Base-by-base conservation (phyloP, 2,888 invertebrate genomes). In the Ligdia adustata region DNA sequence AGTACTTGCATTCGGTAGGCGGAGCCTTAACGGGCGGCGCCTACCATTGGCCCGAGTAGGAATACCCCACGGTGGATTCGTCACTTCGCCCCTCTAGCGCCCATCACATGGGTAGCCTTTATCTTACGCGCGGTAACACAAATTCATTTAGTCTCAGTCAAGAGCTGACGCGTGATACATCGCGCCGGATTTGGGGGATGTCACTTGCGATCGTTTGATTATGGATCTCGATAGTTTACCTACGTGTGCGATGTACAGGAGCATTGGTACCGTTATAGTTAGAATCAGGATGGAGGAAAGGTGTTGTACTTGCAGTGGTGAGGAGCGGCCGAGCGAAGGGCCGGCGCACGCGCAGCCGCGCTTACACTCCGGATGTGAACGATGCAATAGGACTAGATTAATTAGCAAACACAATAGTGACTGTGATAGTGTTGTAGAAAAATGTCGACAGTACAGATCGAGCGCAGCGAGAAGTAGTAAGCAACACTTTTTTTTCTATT, bases 61-160 rank as follows among this genome's bases (percentile, higher is more conserved):
- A 63, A 70, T 74, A 67, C 72, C 78, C 77, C 72, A 64, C 62
- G 60, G 66, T 69, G 66, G 24, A 82, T 81, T 81, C 81, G 80
- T 69, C 69, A 72, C 64, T 64, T 62, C 74, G 34, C 81, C 82
- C 81, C 82, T 72, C 82, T 74, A 69, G 71, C 60, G 67, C n/a
- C n/a, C n/a, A n/a, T n/a, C n/a, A n/a, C n/a, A n/a, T n/a, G n/a
- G n/a, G 67, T 68, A 69, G 73, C 73, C 82, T 87, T 87, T 89
- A 89, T 86, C 82, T 82, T 82, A 67, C 78, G 82, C 78, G 78
- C 83, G 76, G 79, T 75, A 78, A 79, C 75, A 74, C 78, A 69
- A 74, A 76, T 75, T 75, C 77, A 82, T 83, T 89, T 86, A 90
- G 89, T 89, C 82, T 81, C 78, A 77, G 73, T 79, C 75, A 78